Conservation (phyloP, 2,797 vertebrate species). For the Eremophila alpestris region DNA sequence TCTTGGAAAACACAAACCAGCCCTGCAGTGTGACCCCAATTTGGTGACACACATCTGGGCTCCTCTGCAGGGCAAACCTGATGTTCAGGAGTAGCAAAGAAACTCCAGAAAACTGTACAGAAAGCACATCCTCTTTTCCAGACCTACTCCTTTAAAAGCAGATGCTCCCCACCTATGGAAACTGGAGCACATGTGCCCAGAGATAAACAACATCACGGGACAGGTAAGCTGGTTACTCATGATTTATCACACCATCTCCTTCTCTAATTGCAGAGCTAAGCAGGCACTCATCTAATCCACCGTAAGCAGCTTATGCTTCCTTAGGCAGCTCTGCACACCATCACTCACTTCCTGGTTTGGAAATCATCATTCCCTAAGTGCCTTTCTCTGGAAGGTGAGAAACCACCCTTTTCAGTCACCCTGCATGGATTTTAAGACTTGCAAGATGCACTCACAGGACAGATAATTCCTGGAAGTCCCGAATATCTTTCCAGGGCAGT, state of each 20-base stretch:
- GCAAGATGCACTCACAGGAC: background rate
- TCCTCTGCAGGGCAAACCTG: background rate
- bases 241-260: slow-evolving; percentile 37
- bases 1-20: background rate
- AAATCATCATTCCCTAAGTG: background rate
- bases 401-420: background rate
- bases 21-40: background rate
- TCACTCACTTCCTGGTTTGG: slow-evolving; percentile 16
- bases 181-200: background rate
- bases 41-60: fast-evolving
- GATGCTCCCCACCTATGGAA: background rate
- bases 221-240: slow-evolving; percentile 54
- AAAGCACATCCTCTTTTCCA: background rate
- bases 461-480: background rate
- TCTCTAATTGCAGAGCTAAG: slow-evolving; percentile 42
- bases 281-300: slow-evolving; percentile 41
- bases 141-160: background rate
- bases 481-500: background rate
- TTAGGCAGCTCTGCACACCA: background rate
- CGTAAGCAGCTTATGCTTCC: slow-evolving; percentile 13
- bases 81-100: background rate
- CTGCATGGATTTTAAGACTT: background rate
- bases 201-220: slow-evolving; percentile 23
- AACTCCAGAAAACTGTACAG: fast-evolving
- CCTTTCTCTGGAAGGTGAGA: background rate